These are phyloP conservation scores for Buathra laborator DNA, from an alignment of 2,888 invertebrate species.

Conservation along the genomic window DNA sequence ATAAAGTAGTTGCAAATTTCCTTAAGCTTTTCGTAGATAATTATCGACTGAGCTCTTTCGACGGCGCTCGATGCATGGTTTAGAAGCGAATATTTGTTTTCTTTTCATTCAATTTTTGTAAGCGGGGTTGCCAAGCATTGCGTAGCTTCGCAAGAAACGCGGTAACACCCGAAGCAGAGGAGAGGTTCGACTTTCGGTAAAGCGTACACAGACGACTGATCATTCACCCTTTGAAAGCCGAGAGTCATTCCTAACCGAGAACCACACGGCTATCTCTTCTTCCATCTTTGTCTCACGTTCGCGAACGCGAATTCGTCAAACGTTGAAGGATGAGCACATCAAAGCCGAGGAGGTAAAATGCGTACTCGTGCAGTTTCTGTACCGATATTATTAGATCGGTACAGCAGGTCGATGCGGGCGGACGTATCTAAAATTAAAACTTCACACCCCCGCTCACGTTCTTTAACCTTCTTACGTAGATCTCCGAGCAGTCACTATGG, in stretches of 20 bases:
- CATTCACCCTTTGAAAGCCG: slow-evolving; percentile 63
- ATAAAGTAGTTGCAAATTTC: too few species aligned
- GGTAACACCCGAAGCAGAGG: slow-evolving; percentile 74
- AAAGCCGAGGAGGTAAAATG: slow-evolving; percentile 72
- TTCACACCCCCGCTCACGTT: slow-evolving; percentile 58
- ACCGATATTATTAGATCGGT: slow-evolving; percentile 63
- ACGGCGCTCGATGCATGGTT: too few species aligned
- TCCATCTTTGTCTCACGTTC: slow-evolving; percentile 55
- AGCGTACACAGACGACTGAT: slow-evolving; percentile 50
- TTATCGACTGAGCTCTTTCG: too few species aligned
- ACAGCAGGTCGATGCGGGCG: slow-evolving; percentile 60
- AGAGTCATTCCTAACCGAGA: slow-evolving; percentile 18
- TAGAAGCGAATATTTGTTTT: too few species aligned
- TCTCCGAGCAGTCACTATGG: not conserved
- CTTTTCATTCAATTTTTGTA: not conserved
- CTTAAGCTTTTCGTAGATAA: too few species aligned
- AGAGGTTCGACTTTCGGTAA: slow-evolving; percentile 69
- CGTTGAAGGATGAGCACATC: slow-evolving; percentile 81
- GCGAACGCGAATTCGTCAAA: slow-evolving; percentile 78
- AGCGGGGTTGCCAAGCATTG: not conserved
- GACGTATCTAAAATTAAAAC: slow-evolving; percentile 55
- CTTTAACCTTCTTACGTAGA: slow-evolving; percentile 14
- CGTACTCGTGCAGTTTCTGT: slow-evolving; percentile 1
- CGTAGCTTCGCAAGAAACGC: not conserved
- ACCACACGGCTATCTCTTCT: not conserved